Conservation (phyloP, 2,888 invertebrate genomes). For the Athrips mouffetella region DNA sequence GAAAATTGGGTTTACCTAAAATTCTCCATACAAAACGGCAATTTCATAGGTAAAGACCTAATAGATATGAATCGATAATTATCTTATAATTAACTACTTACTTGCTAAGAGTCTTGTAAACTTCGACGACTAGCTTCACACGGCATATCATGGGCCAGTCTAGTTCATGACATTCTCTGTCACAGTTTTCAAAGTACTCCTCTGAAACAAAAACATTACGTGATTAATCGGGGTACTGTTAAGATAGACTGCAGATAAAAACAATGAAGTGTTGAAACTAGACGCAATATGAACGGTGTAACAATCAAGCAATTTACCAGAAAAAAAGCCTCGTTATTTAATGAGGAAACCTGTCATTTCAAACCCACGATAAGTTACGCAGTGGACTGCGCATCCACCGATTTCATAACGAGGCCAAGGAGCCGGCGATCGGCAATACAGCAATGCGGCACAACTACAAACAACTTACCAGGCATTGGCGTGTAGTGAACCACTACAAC, state of each 20-base stretch:
- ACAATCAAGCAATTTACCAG: not conserved
- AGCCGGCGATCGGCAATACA: constrained; percentile 6
- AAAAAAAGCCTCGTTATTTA: not conserved
- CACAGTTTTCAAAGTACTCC: constrained; percentile 84
- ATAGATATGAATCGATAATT: not conserved
- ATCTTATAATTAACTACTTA: constrained; percentile 50
- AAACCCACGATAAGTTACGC: constrained; percentile 3
- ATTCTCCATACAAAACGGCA: no score
- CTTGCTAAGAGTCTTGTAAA: constrained; percentile 84
- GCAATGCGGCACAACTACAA: constrained; percentile 3
- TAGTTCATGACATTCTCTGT: constrained; percentile 85
- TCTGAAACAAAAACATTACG: constrained; percentile 72
- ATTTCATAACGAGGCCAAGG: constrained; percentile 11
- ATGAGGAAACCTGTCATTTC: constrained; percentile 2
- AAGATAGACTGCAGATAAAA: not conserved
- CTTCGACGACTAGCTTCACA: constrained; percentile 85
- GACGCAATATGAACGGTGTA: not conserved
- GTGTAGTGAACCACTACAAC: constrained; percentile 84
- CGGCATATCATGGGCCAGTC: constrained; percentile 90
- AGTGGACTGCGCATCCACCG: constrained; percentile 4
- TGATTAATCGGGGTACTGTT: not conserved
- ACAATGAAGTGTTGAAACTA: not conserved
- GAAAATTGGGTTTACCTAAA: no score
- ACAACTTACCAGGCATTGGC: constrained; percentile 81
- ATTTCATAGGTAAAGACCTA: no score